Conservation (phyloP, 2,888 invertebrate genomes). For the Drosophila incognita region DNA sequence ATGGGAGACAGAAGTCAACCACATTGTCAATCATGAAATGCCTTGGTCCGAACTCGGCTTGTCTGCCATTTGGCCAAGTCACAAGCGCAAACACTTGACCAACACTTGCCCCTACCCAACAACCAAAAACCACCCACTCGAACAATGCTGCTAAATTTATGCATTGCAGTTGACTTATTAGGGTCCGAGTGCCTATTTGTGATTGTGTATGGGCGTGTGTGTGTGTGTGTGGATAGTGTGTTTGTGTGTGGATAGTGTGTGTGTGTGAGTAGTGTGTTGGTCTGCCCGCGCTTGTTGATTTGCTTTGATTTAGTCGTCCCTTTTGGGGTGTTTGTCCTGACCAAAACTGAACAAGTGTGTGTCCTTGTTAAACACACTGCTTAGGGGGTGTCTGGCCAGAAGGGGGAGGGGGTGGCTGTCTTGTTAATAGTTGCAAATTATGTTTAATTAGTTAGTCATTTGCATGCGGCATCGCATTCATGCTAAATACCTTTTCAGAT, state of each 20-base stretch:
- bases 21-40: conserved; percentile 79
- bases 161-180: conserved; percentile 81
- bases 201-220: conserved; percentile 4
- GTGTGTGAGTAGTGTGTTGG: conserved; percentile 3
- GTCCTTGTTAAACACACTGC: conserved; percentile 57
- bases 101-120: conserved; percentile 41
- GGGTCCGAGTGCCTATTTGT: conserved; percentile 63
- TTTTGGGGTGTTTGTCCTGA: conserved; percentile 17
- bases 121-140: conserved; percentile 21
- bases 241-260: conserved; percentile 16
- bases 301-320: conserved; percentile 72
- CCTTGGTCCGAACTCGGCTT: conserved; percentile 31
- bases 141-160: conserved; percentile 70
- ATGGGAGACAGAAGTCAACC: conserved; percentile 39
- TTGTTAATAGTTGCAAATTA: conserved; percentile 77
- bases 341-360: conserved; percentile 60
- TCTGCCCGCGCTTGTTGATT: conserved; percentile 64
- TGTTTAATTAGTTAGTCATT: conserved; percentile 80
- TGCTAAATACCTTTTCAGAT: not conserved
- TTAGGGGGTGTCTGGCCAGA: not conserved
- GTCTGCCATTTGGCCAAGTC: conserved; percentile 66
- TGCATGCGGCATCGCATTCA: conserved; percentile 35
- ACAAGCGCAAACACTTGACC: conserved; percentile 71
- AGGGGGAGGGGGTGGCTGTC: not conserved
- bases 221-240: conserved; percentile 11